Conservation (phyloP, 2,113 vertebrate genomes). For the Ophthalmolycus amberensis region DNA sequence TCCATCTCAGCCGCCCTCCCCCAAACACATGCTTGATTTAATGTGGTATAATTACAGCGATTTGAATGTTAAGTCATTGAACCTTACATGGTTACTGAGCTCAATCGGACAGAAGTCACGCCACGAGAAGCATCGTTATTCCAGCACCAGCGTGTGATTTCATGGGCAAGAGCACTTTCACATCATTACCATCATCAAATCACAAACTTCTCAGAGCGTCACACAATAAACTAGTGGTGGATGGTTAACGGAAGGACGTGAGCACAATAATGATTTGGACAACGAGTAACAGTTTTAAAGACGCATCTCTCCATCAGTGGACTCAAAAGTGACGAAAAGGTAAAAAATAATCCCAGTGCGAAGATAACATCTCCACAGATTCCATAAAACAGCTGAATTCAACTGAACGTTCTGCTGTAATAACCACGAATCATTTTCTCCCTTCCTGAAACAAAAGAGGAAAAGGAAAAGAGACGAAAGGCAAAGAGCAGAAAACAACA, state of each 20-base stretch:
- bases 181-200: background rate
- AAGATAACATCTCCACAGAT: slow-evolving; percentile 49
- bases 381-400: slow-evolving; percentile 30
- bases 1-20: slow-evolving; percentile 6
- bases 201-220: background rate
- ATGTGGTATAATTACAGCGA: slow-evolving; percentile 21
- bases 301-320: slow-evolving; percentile 20
- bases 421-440: slow-evolving; percentile 41
- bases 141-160: background rate
- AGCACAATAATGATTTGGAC: slow-evolving; percentile 4
- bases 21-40: slow-evolving; percentile 45
- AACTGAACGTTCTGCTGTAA: slow-evolving; percentile 48
- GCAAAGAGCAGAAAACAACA: slow-evolving; percentile 77
- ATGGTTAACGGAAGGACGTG: background rate
- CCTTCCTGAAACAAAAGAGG: slow-evolving; percentile 39
- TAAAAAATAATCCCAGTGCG: slow-evolving; percentile 15
- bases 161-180: background rate
- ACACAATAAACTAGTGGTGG: slow-evolving; percentile 1
- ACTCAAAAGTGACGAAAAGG: slow-evolving; percentile 19
- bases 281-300: background rate
- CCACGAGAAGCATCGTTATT: background rate
- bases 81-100: background rate
- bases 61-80: background rate
- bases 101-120: background rate
- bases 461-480: slow-evolving; percentile 50